Evolutionary conservation across 1,140 invertebrate genomes (phyloP).

Genomic region (Sinella curviseta): DNA sequence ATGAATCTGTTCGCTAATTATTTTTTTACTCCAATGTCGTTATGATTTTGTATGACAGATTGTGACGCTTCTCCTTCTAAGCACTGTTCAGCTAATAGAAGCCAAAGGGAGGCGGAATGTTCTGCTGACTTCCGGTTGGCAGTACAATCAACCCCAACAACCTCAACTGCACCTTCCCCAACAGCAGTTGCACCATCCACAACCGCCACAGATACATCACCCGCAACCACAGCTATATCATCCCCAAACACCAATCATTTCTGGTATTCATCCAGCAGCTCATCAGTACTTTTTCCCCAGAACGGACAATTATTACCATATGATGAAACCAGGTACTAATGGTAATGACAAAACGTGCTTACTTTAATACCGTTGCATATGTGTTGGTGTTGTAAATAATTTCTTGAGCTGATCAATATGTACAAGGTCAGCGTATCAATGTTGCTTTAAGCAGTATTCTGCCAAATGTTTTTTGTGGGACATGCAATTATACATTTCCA

Average conservation of each 20-base stretch:
- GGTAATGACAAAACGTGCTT: slow-evolving; percentile 5
- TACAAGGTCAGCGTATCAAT: no score
- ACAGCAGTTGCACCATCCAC: no score
- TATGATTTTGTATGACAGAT: no score
- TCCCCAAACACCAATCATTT: not conserved
- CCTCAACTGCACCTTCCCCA: not conserved
- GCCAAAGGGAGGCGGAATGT: not conserved
- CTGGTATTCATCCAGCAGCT: slow-evolving; percentile 15
- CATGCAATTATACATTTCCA: not conserved
- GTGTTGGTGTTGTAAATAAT: slow-evolving; percentile 21
- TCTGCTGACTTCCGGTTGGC: not conserved
- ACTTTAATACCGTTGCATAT: not conserved
- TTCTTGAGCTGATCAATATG: not conserved
- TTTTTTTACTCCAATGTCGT: not conserved
- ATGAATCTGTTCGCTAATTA: not conserved
- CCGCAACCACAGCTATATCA: not conserved
- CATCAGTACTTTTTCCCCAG: slow-evolving; percentile 48
- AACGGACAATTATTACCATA: slow-evolving; percentile 49
- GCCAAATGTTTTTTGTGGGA: not conserved
- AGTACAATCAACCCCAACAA: not conserved
- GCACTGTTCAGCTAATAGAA: not conserved
- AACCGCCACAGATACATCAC: no score
- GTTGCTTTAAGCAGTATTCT: no score
- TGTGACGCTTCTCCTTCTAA: not conserved
- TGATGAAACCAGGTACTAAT: slow-evolving; percentile 48